These are phyloP conservation scores for Elachura formosa DNA, from an alignment of 2,113 vertebrate genomes.

Conservation along the genomic window DNA sequence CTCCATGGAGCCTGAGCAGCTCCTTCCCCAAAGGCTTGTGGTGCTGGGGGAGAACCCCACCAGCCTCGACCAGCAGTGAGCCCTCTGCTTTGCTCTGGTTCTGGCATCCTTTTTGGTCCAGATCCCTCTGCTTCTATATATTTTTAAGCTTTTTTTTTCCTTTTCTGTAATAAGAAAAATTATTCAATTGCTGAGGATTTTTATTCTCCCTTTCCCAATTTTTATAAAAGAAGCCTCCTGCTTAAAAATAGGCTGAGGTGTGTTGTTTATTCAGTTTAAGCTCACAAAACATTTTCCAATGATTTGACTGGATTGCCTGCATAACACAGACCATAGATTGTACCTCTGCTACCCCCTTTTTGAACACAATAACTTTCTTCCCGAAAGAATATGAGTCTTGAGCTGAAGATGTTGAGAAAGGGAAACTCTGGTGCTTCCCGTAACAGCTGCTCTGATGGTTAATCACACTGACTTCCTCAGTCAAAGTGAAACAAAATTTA, in stretches of 20 bases:
- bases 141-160: background rate
- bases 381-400: background rate
- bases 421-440: background rate
- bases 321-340: background rate
- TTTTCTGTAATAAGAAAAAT: background rate
- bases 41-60: background rate
- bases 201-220: background rate
- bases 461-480: background rate
- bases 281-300: background rate
- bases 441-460: background rate
- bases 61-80: accelerated
- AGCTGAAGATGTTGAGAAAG: background rate
- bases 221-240: background rate
- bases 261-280: background rate
- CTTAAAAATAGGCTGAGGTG: background rate
- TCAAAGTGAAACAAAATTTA: constrained; percentile 6
- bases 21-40: background rate
- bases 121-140: background rate
- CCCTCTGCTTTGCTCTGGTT: background rate
- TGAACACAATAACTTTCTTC: constrained; percentile 4
- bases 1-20: constrained; percentile 57
- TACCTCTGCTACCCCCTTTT: background rate
- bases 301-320: background rate
- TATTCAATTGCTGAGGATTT: background rate
- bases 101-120: background rate